Percentiles rank a stretch among this genome's conserved stretches.
Conservation (phyloP, 2,113 vertebrate genomes). For the Eleginops maclovinus region DNA sequence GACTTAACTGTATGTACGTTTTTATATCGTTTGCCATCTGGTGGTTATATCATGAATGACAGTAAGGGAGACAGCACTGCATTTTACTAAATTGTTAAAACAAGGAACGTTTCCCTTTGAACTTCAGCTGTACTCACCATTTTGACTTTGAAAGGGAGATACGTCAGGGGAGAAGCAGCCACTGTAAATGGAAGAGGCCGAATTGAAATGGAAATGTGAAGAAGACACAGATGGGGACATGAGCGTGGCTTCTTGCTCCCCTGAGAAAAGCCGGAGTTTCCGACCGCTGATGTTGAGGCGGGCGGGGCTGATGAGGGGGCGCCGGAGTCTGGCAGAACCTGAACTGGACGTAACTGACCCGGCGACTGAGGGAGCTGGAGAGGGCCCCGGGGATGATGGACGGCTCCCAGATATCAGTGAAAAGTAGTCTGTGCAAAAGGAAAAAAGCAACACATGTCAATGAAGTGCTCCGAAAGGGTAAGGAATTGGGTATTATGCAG, state of each 20-base stretch:
- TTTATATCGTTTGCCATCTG: conserved; percentile 34
- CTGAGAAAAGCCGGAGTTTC: conserved; percentile 88
- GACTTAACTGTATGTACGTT: background rate
- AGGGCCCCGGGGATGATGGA: conserved; percentile 87
- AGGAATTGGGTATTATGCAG: background rate
- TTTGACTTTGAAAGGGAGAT: conserved; percentile 68
- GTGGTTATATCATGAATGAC: conserved; percentile 18
- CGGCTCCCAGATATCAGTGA: conserved; percentile 87
- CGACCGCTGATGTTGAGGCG: conserved; percentile 91
- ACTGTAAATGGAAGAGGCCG: conserved; percentile 68
- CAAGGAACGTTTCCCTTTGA: background rate
- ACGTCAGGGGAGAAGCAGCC: conserved; percentile 75
- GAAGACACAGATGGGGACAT: conserved; percentile 61
- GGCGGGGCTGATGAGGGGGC: conserved; percentile 96
- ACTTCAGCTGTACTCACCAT: conserved; percentile 48
- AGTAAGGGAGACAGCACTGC: background rate
- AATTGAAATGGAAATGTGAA: conserved; percentile 76
- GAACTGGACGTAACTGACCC: conserved; percentile 91
- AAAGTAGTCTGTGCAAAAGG: conserved; percentile 87
- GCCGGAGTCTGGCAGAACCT: conserved; percentile 87
- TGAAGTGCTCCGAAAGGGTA: background rate
- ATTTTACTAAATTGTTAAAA: background rate
- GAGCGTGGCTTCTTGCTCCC: conserved; percentile 56
- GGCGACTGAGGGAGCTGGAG: conserved; percentile 89
- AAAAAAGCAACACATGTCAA: background rate